Conservation (phyloP, 2,797 vertebrate genomes). For the Toxotes lorentzi region DNA sequence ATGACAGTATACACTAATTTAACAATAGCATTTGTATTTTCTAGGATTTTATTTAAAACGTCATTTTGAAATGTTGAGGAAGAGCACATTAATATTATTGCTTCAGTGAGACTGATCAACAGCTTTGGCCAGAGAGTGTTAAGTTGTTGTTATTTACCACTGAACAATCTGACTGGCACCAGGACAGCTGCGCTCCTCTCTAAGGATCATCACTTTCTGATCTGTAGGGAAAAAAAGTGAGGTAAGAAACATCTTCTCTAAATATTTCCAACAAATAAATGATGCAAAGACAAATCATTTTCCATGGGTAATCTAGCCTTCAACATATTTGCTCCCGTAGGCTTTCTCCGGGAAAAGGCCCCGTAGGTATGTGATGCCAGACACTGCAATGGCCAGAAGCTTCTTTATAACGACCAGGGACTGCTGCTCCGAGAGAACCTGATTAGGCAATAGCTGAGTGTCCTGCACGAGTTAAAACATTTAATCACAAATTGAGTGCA, state of each 20-base stretch:
- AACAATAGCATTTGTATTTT: not conserved
- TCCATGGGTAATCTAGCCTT: conserved; percentile 83
- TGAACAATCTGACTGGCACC: conserved; percentile 92
- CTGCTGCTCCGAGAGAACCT: conserved; percentile 86
- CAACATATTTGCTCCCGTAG: conserved; percentile 89
- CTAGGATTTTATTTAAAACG: too few relatives aligned
- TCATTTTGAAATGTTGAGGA: too few relatives aligned
- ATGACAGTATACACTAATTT: not conserved
- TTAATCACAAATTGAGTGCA: conserved; percentile 7
- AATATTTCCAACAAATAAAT: not conserved
- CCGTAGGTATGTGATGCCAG: conserved; percentile 93
- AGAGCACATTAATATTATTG: not conserved
- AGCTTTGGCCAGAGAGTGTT: not conserved
- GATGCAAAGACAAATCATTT: not conserved
- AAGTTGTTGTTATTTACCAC: conserved; percentile 83
- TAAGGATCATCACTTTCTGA: conserved; percentile 93
- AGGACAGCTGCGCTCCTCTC: conserved; percentile 90
- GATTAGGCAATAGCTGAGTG: conserved; percentile 83
- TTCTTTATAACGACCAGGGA: conserved; percentile 91
- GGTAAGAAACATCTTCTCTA: not conserved
- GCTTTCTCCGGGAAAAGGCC: conserved; percentile 94
- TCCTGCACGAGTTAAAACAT: conserved; percentile 73
- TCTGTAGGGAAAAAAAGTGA: conserved; percentile 83
- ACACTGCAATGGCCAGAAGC: conserved; percentile 91
- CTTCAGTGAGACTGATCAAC: not conserved